Evolutionary conservation across 2,797 vertebrate genomes (phyloP), one percentile per base, ranked within the genome.

Genomic region (Megaceryle alcyon): DNA sequence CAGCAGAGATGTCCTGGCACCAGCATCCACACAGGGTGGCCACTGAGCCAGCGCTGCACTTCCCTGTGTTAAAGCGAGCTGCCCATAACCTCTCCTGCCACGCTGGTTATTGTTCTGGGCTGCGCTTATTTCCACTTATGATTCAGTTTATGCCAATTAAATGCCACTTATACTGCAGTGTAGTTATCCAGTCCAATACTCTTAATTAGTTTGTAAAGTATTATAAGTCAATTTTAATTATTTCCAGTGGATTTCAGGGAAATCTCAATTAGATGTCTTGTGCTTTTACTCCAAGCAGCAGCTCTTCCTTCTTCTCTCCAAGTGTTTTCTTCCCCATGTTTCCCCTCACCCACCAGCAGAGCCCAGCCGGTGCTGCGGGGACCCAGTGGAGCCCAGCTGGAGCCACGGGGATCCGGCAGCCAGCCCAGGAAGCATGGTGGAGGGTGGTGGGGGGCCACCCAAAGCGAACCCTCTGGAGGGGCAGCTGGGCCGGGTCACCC

Each of bases 191-290:
- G 96, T 87, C 95, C 96, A 91, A 94, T 96, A 96, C 59, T 97
- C 96, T 91, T 97, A 97, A 97, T 97, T 96, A 96, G 78, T 96
- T 90, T 92, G 85, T 94, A 73, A 95, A 97, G 95, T 87, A 91
- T 95, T 96, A 96, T 94, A 93, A 97, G 95, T 96, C 92, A 92
- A 95, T 95, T 96, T 96, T 93, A 94, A 96, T 97, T 97, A 94
- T 97, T 97, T 97, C 94, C 90, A 93, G 88, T 82, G 93, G 88
- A 86, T 96, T 97, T 97, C 61, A 29, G 41, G 89, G 94, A 96
- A 96, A 91, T 96, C 97, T 96, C 96, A 84, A 83, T 96, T 85
- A 96, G 82, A 48, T 16, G 10, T 82, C 59, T 60, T 54, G 14
- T 31, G 63, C 41, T 71, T 87, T 57, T 37, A 23, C 81, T 82